Evolutionary conservation across 2,113 vertebrate species (phyloP).

Genomic region (Chinchilla lanigera): DNA sequence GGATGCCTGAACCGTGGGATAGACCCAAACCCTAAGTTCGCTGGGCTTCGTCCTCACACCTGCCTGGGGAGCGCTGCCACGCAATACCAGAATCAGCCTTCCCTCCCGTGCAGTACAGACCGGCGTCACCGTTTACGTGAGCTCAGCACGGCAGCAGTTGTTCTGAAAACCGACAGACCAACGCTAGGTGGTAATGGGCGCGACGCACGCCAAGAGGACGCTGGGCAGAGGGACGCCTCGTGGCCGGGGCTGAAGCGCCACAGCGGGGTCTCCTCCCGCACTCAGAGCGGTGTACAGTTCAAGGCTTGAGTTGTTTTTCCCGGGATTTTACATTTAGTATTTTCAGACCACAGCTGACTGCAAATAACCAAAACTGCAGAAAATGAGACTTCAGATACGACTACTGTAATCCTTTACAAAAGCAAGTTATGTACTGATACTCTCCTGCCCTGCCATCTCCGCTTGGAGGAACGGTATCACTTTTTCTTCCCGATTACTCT

Average conservation of each 20-base stretch:
- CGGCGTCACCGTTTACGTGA: neutral
- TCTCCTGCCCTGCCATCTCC: neutral
- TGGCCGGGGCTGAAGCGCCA: neutral
- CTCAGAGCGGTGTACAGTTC: neutral
- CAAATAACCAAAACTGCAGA: neutral
- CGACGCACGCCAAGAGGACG: neutral
- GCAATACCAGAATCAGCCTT: neutral
- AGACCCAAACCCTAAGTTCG: too few species aligned
- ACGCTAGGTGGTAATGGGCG: neutral
- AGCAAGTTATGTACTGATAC: neutral
- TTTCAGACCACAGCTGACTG: neutral
- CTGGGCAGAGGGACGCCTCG: neutral
- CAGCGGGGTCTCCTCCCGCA: neutral
- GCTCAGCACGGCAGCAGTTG: neutral
- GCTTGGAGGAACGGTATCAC: neutral
- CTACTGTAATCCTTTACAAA: neutral
- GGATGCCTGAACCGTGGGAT: neutral
- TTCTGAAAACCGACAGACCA: neutral
- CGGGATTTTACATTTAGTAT: neutral
- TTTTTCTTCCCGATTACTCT: neutral
- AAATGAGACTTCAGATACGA: neutral
- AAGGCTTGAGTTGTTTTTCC: neutral
- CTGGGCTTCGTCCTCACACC: accelerated
- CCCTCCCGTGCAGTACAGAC: neutral
- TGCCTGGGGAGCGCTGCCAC: neutral